These are phyloP conservation scores for Ornithoptera priamus DNA, from an alignment of 2,888 invertebrate genomes.

Conservation along the genomic window DNA sequence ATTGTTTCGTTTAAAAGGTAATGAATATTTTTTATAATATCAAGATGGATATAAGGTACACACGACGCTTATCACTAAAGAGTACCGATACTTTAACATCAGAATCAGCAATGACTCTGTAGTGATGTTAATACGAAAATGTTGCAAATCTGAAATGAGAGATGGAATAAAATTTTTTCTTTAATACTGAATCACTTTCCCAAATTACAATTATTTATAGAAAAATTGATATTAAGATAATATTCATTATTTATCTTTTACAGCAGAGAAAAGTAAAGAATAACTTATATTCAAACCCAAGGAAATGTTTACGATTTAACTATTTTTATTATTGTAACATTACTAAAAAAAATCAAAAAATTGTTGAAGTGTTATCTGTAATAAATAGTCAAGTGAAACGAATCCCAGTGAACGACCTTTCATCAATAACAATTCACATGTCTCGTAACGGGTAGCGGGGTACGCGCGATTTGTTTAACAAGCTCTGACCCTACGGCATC, in stretches of 20 bases:
- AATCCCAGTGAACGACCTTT: not conserved
- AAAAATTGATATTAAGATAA: no score
- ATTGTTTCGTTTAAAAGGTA: not conserved
- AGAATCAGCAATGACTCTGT: not conserved
- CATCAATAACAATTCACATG: constrained; percentile 12
- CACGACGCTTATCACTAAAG: no score
- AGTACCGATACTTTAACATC: not conserved
- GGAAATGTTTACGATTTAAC: no score
- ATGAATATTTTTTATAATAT: not conserved
- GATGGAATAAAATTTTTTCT: not conserved
- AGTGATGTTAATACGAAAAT: not conserved
- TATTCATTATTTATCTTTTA: no score
- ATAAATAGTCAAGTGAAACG: not conserved
- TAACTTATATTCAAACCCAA: no score
- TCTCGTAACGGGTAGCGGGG: constrained; percentile 28
- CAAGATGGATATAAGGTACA: not conserved
- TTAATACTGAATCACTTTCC: not conserved
- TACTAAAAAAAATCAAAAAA: not conserved
- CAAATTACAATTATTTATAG: no score
- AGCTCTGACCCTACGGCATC: constrained; percentile 49
- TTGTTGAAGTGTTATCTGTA: not conserved
- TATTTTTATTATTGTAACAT: not conserved
- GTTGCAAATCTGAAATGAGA: not conserved
- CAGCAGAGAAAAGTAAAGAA: no score
- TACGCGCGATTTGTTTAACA: constrained; percentile 53